phyloP scores from a whole-genome alignment of 1,140 invertebrate genomes.

The Heliothis subflexa region DNA sequence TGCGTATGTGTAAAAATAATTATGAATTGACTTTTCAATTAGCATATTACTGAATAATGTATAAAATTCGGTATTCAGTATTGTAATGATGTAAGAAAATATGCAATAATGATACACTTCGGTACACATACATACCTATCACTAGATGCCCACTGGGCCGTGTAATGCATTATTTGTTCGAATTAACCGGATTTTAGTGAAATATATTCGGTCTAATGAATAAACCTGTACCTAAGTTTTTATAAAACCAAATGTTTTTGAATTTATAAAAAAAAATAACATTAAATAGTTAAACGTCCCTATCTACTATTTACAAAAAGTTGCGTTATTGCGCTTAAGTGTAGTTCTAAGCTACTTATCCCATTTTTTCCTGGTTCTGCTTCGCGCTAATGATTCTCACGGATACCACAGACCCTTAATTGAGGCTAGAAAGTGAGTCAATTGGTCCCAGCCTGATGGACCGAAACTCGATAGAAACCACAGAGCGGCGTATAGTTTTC shows the following conservation, averaged over 20 bases:
- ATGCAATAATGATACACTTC: conserved; percentile 66
- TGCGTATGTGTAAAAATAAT: conserved; percentile 8
- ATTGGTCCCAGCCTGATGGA: conserved; percentile 69
- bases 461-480: conserved; percentile 80
- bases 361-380: conserved; percentile 15
- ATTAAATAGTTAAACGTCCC: too few relatives aligned
- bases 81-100: conserved; percentile 52
- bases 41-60: conserved; percentile 31
- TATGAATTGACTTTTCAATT: conserved; percentile 13
- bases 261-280: too few relatives aligned
- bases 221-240: background rate
- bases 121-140: conserved; percentile 58
- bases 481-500: conserved; percentile 74
- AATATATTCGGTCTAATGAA: conserved; percentile 15
- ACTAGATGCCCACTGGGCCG: conserved; percentile 69
- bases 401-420: conserved; percentile 50
- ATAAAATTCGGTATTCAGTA: conserved; percentile 31
- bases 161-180: conserved; percentile 56
- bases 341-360: background rate
- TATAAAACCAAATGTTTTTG: too few relatives aligned
- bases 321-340: too few relatives aligned
- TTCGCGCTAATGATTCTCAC: conserved; percentile 28
- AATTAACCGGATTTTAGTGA: conserved; percentile 27
- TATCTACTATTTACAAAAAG: background rate
- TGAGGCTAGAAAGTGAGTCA: conserved; percentile 70